Conservation (phyloP, 2,797 vertebrate species). For the Masticophis lateralis region DNA sequence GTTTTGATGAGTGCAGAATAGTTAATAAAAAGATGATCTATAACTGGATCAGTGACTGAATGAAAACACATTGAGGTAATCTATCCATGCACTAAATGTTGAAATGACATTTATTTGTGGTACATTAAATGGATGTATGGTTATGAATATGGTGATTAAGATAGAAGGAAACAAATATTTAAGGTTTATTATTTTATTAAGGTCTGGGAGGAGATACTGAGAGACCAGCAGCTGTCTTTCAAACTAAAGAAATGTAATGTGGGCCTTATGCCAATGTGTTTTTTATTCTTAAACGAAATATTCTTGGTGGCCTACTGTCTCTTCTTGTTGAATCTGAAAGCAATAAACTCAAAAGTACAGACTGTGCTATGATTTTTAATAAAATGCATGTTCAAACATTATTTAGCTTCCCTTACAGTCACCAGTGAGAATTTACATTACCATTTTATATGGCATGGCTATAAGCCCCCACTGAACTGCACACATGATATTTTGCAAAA, state of each 20-base stretch:
- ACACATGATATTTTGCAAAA: constrained; percentile 55
- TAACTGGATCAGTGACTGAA: not conserved
- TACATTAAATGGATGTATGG: not conserved
- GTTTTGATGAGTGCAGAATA: not conserved
- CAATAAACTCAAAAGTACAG: constrained; percentile 14
- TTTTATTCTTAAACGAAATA: not conserved
- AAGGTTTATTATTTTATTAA: not conserved
- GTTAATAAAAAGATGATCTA: not conserved
- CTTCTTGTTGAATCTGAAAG: not conserved
- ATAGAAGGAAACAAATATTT: not conserved
- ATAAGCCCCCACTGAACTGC: constrained; percentile 46
- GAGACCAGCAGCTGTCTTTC: not conserved
- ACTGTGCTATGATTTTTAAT: constrained; percentile 37
- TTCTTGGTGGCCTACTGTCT: not conserved
- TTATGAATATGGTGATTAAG: not conserved
- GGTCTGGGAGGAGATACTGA: not conserved
- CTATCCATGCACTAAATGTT: not conserved
- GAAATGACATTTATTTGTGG: not conserved
- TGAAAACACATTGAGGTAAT: not conserved
- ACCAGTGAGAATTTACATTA: constrained; percentile 61
- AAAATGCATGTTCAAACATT: constrained; percentile 48
- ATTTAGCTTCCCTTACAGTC: constrained; percentile 45
- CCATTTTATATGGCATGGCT: constrained; percentile 55
- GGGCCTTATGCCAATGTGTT: not conserved
- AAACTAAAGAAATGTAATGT: not conserved